These are phyloP conservation scores for Neolamprologus ventralis DNA, from an alignment of 2,113 vertebrate species.

Conservation along the genomic window DNA sequence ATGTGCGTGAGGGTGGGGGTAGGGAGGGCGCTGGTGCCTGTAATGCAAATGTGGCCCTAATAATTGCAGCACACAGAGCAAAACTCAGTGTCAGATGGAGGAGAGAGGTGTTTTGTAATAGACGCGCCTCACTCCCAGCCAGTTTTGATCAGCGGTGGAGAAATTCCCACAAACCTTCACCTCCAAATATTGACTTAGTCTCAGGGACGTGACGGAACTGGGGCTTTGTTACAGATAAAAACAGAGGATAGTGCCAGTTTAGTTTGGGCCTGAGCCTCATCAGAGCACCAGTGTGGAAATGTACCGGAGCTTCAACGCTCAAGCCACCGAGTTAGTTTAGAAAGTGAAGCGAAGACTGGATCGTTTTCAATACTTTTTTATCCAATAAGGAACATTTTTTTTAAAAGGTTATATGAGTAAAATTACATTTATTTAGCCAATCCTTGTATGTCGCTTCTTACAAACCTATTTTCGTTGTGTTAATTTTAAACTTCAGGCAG, in stretches of 20 bases:
- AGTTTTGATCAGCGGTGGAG: neutral
- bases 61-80: slow-evolving; percentile 1
- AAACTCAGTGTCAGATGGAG: neutral
- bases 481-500: neutral
- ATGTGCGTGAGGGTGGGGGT: neutral
- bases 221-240: neutral
- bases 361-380: neutral
- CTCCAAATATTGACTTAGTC: slow-evolving; percentile 36
- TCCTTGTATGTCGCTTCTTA: neutral
- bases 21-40: neutral
- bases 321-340: neutral
- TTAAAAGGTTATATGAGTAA: neutral
- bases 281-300: neutral
- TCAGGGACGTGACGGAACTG: neutral
- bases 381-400: neutral
- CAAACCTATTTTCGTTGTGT: neutral
- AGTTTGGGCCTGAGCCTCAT: neutral
- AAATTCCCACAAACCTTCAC: slow-evolving; percentile 11
- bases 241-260: neutral
- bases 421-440: neutral
- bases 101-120: neutral
- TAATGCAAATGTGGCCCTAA: neutral
- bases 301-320: neutral
- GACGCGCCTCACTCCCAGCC: neutral
- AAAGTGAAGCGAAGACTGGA: neutral